These are phyloP conservation scores for Chloroclysta siterata DNA, from an alignment of 2,888 invertebrate genomes.

Conservation along the genomic window DNA sequence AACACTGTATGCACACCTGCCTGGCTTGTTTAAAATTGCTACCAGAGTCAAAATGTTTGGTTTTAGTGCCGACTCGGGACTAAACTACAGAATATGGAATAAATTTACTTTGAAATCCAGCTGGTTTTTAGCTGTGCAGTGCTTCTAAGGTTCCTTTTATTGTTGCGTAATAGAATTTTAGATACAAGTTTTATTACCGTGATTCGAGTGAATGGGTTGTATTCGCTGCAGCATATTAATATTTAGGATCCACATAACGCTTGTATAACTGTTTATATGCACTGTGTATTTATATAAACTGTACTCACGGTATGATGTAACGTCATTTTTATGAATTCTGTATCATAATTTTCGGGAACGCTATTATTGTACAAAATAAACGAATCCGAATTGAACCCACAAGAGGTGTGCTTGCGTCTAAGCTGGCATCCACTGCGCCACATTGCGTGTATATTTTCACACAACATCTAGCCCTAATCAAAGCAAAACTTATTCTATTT, in stretches of 20 bases:
- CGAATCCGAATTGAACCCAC: too few relatives aligned
- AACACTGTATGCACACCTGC: slow-evolving; percentile 45
- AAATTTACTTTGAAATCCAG: slow-evolving; percentile 54
- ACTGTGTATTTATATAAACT: neutral
- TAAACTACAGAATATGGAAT: slow-evolving; percentile 46
- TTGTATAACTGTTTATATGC: neutral
- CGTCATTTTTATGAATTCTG: neutral
- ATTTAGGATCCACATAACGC: neutral
- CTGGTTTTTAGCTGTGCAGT: slow-evolving; percentile 40
- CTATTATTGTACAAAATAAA: neutral
- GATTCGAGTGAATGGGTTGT: slow-evolving; percentile 24
- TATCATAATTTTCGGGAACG: neutral
- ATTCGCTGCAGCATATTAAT: slow-evolving; percentile 3
- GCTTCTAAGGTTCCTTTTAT: slow-evolving; percentile 43
- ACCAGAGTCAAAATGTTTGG: slow-evolving; percentile 48
- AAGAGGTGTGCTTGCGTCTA: too few relatives aligned
- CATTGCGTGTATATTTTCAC: too few relatives aligned
- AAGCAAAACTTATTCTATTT: too few relatives aligned
- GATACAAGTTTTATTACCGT: slow-evolving; percentile 38
- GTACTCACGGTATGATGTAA: neutral
- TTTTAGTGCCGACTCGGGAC: slow-evolving; percentile 47
- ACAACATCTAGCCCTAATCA: too few relatives aligned
- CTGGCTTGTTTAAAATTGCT: slow-evolving; percentile 49
- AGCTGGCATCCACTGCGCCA: too few relatives aligned
- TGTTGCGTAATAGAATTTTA: slow-evolving; percentile 44